Evolutionary conservation across 2,888 invertebrate genomes (phyloP).

Genomic region (Cantharis rustica): DNA sequence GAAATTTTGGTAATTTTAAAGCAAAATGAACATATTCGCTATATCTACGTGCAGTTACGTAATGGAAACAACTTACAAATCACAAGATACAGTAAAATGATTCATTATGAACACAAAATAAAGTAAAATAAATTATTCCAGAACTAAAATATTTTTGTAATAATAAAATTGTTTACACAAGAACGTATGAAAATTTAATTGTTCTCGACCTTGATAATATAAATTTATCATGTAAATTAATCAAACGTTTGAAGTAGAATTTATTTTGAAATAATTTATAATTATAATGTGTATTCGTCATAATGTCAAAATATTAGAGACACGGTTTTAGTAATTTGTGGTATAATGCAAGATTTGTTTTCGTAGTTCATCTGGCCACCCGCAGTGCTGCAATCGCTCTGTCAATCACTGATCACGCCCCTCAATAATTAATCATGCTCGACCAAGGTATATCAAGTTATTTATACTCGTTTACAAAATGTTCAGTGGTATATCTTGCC

Average conservation of each 20-base stretch:
- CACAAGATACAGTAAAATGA: not conserved
- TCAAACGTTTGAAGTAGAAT: not conserved
- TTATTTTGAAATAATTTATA: not conserved
- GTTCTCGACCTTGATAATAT: slow-evolving; percentile 2
- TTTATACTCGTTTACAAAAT: slow-evolving; percentile 38
- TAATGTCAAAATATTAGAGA: not conserved
- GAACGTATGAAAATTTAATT: slow-evolving; percentile 3
- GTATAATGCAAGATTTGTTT: slow-evolving; percentile 19
- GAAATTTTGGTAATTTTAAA: too few species aligned
- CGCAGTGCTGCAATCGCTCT: slow-evolving; percentile 54
- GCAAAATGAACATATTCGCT: not conserved
- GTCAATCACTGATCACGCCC: slow-evolving; percentile 57
- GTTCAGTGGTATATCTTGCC: slow-evolving; percentile 34
- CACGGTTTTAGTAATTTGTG: not conserved
- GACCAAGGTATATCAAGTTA: slow-evolving; percentile 42
- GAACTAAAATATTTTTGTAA: not conserved
- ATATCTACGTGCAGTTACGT: not conserved
- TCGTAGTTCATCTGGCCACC: slow-evolving; percentile 45
- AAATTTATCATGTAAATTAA: not conserved
- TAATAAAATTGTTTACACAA: slow-evolving; percentile 2
- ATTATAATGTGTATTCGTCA: not conserved
- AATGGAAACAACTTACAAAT: not conserved
- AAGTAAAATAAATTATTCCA: not conserved
- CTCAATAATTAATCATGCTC: slow-evolving; percentile 55
- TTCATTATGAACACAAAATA: not conserved